Evolutionary conservation across 35 echinoderm and acorn worm genomes (phyloP), one percentile per base, ranked within the genome.

Genomic region (Strongylocentrotus purpuratus): DNA sequence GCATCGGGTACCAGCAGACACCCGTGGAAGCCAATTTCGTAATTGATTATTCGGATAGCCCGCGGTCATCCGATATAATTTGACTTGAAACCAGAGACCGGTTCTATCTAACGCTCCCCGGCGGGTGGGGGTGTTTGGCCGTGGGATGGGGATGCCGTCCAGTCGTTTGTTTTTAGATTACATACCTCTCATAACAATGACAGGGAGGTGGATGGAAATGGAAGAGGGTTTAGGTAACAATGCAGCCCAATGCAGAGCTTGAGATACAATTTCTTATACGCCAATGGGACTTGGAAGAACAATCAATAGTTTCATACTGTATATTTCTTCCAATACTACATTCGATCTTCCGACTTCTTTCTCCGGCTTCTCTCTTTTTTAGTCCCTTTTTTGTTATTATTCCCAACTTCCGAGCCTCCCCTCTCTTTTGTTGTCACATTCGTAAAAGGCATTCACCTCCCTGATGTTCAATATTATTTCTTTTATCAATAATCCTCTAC

Each of bases 11-110:
- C 65, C 22, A 7, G 65, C 20, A 78, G 7, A 7, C 22, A 78
- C 65, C 65, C 7, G n/a, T 78, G 65, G 65, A 78, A 78, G 65
- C 65, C 65, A 78, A 78, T 78, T 78, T 78, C 25, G 65, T 78
- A 78, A 78, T 78, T 78, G 65, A 78, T 78, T 78, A 78, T 78
- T 78, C 65, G 65, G 65, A n/a, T 78, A 78, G 22, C 65, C 65
- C 65, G 65, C 8, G 5, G 65, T 78, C 65, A 78, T 78, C 65
- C 65, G 18, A 78, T 78, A 78, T 28, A 78, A 78, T 78, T 31
- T 78, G 65, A 78, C 65, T n/a, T 3, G 65, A 78, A 78, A 78
- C 65, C 65, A 78, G 65, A 78, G 20, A 78, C 65, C 65, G 65
- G 65, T 22, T 28, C 22, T 78, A 78, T 78, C 65, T 28, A 15